Evolutionary conservation across 2,888 invertebrate genomes (phyloP).

Genomic region (Habrosyne pyritoides): DNA sequence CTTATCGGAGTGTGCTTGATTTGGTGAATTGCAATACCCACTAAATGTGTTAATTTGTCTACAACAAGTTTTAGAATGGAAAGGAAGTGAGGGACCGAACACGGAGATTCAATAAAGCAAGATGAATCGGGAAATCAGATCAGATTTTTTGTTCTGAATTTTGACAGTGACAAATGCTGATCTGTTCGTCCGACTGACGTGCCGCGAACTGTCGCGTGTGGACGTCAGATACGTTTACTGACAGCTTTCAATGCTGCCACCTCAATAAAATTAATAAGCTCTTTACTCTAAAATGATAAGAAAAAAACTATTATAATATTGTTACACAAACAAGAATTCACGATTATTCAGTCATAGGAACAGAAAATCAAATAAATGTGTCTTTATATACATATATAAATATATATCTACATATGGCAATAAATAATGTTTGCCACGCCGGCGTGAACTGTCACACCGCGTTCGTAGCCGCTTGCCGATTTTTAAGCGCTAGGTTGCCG

Average conservation of each 20-base stretch:
- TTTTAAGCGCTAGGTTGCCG: constrained; percentile 69
- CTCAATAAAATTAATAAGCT: too few species aligned
- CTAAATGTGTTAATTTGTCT: not conserved
- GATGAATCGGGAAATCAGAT: not conserved
- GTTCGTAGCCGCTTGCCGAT: constrained; percentile 31
- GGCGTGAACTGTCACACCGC: constrained; percentile 62
- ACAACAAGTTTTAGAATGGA: not conserved
- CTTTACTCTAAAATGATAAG: too few species aligned
- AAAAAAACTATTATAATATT: too few species aligned
- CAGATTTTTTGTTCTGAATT: not conserved
- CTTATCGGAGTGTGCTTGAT: not conserved
- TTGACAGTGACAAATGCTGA: too few species aligned
- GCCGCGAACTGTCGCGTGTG: too few species aligned
- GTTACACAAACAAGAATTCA: too few species aligned
- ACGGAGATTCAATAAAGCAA: not conserved
- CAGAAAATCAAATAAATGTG: too few species aligned
- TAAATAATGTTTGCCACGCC: constrained; percentile 67
- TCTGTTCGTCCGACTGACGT: too few species aligned
- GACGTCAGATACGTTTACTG: too few species aligned
- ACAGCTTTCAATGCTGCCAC: not conserved
- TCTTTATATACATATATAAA: too few species aligned
- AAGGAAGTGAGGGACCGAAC: not conserved
- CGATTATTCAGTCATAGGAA: too few species aligned
- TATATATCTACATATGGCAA: constrained; percentile 29
- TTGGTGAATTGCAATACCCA: not conserved